Conservation (phyloP, 2,113 vertebrate genomes). For the Myotis davidii region DNA sequence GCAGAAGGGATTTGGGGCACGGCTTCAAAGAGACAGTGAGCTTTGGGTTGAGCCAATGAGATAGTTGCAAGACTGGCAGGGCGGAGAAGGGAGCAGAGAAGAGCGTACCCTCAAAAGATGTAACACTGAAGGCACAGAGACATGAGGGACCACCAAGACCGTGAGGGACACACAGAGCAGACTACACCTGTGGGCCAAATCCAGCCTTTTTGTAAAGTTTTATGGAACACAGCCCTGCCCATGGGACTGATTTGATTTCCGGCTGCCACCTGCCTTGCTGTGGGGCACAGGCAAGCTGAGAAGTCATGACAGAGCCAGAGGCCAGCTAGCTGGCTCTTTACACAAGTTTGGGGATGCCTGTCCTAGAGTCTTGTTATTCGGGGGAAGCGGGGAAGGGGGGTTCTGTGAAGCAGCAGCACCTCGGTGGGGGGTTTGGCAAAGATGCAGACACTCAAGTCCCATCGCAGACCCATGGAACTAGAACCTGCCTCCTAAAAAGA, state of each 20-base stretch:
- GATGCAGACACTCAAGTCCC: not conserved
- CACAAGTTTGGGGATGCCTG: not conserved
- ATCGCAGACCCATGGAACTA: not conserved
- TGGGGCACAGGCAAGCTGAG: not conserved
- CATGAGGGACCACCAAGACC: rapidly evolving
- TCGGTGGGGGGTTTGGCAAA: not conserved
- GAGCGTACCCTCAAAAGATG: not conserved
- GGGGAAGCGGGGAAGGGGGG: not conserved
- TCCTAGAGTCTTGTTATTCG: not conserved
- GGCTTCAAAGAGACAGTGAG: not conserved
- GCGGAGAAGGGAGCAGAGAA: not conserved
- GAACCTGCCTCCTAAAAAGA: not conserved
- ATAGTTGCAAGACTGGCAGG: rapidly evolving
- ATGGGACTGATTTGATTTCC: not conserved
- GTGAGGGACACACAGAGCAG: rapidly evolving
- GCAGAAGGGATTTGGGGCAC: not conserved
- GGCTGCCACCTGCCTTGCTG: not conserved
- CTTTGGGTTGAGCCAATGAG: not conserved
- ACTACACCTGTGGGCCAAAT: not conserved
- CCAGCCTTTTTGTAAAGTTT: not conserved
- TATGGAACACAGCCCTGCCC: not conserved
- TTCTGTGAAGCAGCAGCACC: too few relatives aligned
- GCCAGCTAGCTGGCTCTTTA: not conserved
- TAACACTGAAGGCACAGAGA: too few relatives aligned
- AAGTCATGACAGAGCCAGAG: rapidly evolving